Evolutionary conservation across 2,113 vertebrate species (phyloP).

Genomic region (Etia nguti): DNA sequence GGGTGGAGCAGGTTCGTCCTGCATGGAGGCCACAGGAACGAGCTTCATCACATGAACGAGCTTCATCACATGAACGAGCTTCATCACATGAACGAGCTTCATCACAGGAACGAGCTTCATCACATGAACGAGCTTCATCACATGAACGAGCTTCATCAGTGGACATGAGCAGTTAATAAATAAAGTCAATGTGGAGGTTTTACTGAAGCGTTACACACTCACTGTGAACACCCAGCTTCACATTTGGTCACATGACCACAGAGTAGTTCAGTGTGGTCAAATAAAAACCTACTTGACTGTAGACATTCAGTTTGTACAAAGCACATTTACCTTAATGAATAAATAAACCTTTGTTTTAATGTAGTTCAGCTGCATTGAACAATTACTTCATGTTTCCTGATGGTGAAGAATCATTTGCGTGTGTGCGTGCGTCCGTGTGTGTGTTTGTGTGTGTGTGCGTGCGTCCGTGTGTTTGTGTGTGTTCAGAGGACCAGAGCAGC

Average conservation of each 20-base stretch:
- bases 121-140: background rate
- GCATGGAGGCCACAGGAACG: background rate
- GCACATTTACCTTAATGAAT: background rate
- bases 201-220: background rate
- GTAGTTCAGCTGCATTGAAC: background rate
- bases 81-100: background rate
- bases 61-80: background rate
- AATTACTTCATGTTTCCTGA: background rate
- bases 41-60: background rate
- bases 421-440: background rate
- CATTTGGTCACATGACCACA: background rate
- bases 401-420: background rate
- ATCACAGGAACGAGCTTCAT: background rate
- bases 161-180: background rate
- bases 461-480: background rate
- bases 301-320: background rate
- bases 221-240: background rate
- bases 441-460: background rate
- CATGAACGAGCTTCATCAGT: background rate
- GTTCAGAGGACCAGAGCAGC: background rate
- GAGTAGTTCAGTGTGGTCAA: background rate
- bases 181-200: background rate
- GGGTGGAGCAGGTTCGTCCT: fast-evolving
- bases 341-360: background rate
- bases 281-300: background rate